These are phyloP conservation scores for Drosophila auraria DNA, from an alignment of 1,140 invertebrate species.

Conservation along the genomic window DNA sequence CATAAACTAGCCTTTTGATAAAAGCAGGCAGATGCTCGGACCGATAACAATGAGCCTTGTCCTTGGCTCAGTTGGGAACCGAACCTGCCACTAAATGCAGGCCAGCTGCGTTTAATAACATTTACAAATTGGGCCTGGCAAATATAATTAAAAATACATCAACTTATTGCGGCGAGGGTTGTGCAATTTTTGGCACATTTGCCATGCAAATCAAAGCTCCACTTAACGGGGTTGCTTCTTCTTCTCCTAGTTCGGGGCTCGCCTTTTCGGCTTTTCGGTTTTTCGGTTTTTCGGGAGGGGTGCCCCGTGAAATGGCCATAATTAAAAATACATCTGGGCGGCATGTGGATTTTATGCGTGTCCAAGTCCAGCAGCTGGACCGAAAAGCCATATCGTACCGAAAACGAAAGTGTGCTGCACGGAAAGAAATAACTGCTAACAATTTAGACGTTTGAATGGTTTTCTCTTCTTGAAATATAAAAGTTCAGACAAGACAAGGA, in stretches of 20 bases:
- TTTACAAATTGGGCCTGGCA: conserved; percentile 57
- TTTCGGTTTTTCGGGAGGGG: conserved; percentile 15
- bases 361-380: conserved; percentile 52
- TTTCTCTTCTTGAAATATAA: no score
- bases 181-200: conserved; percentile 62
- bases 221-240: conserved; percentile 46
- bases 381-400: conserved; percentile 22
- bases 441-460: background rate
- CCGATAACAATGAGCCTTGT: conserved; percentile 65
- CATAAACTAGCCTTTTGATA: conserved; percentile 61
- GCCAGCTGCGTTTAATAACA: conserved; percentile 59
- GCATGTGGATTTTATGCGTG: conserved; percentile 66
- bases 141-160: conserved; percentile 77
- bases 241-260: conserved; percentile 13
- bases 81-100: conserved; percentile 55
- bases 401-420: conserved; percentile 66
- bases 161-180: conserved; percentile 51
- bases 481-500: no score
- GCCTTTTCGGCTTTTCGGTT: background rate
- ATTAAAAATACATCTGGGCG: conserved; percentile 80
- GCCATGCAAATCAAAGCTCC: conserved; percentile 61
- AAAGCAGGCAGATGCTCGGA: conserved; percentile 40
- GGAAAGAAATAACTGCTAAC: background rate
- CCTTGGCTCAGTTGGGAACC: conserved; percentile 59
- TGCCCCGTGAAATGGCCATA: conserved; percentile 69